Percentiles rank a stretch among this genome's conserved stretches.
Conservation (phyloP, 2,797 vertebrate species). For the Gymnoscopelus braueri region DNA sequence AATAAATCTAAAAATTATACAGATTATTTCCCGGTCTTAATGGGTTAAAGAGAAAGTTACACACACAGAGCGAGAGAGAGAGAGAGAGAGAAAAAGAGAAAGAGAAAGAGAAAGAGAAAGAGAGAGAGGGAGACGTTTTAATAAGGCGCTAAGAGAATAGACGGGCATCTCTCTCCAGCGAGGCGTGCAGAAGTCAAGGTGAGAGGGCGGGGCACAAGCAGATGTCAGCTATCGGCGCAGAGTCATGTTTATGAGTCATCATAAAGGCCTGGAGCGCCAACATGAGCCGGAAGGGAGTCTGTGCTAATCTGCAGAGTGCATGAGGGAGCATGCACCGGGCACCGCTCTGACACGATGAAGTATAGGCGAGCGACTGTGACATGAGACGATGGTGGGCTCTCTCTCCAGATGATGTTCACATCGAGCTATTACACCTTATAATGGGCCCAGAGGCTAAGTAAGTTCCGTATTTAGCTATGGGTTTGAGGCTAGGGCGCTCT, state of each 20-base stretch:
- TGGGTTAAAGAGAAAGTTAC: conserved; percentile 38
- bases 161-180: conserved; percentile 22
- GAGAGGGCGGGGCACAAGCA: conserved; percentile 57
- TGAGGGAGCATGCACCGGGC: conserved; percentile 40
- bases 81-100: neutral
- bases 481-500: neutral
- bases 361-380: conserved; percentile 19
- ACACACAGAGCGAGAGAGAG: neutral
- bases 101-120: neutral
- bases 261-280: conserved; percentile 51
- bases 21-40: too few relatives aligned
- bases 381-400: conserved; percentile 14
- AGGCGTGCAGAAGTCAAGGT: conserved; percentile 52
- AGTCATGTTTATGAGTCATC: conserved; percentile 71
- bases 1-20: too few relatives aligned
- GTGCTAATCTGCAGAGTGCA: conserved; percentile 65
- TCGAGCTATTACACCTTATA: conserved; percentile 8
- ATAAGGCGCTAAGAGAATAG: conserved; percentile 65
- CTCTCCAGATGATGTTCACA: conserved; percentile 10
- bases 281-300: conserved; percentile 43
- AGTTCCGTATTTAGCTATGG: neutral
- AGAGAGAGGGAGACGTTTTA: conserved; percentile 45
- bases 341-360: conserved; percentile 19
- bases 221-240: conserved; percentile 52
- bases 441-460: conserved; percentile 6